phyloP scores from a whole-genome alignment of 2,113 vertebrate genomes.

The Leiothrix lutea region DNA sequence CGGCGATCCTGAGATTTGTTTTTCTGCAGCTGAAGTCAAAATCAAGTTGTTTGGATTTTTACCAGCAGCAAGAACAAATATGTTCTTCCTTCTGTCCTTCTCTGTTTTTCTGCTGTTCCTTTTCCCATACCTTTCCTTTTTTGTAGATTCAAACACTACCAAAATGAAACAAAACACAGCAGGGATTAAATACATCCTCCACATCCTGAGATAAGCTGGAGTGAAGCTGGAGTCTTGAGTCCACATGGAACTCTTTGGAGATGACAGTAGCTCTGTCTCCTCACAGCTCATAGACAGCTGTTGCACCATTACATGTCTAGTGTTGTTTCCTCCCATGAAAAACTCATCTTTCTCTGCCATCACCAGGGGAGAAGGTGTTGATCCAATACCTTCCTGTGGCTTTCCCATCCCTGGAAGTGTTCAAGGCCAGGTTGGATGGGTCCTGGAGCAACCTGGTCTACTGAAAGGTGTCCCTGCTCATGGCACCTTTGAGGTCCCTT shows the following conservation, averaged over 20 bases:
- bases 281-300: not conserved
- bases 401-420: not conserved
- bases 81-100: slow-evolving; percentile 51
- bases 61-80: slow-evolving; percentile 42
- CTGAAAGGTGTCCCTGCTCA: not conserved
- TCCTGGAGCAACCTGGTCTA: not conserved
- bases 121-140: not conserved
- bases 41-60: slow-evolving; percentile 11
- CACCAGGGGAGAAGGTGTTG: not conserved
- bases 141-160: not conserved
- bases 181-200: not conserved
- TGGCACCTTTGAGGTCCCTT: not conserved
- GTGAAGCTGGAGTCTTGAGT: not conserved
- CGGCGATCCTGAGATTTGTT: not conserved
- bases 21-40: not conserved
- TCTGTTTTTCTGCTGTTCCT: slow-evolving; percentile 8
- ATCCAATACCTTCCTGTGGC: not conserved
- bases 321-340: not conserved
- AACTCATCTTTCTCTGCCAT: not conserved
- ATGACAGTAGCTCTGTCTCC: not conserved
- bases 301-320: fast-evolving
- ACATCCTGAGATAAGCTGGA: not conserved
- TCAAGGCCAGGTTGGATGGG: not conserved
- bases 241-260: fast-evolving
- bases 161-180: not conserved